phyloP scores from a whole-genome alignment of 1,140 invertebrate species.

The Chionoecetes opilio region DNA sequence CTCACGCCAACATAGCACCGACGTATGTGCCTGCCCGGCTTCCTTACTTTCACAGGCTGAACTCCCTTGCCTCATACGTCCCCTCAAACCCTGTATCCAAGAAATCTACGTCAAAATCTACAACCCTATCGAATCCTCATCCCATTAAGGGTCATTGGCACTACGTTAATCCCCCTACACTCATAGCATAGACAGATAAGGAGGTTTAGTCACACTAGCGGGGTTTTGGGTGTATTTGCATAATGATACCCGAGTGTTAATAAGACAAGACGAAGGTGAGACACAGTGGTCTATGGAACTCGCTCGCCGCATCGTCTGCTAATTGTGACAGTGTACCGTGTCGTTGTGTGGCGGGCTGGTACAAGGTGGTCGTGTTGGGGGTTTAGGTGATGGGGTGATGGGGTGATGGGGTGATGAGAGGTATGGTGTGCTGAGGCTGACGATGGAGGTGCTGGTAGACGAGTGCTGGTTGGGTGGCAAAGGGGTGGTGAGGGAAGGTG shows the following conservation, averaged over 20 bases:
- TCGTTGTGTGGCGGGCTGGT: neutral
- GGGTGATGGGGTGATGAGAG: neutral
- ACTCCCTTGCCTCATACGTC: neutral
- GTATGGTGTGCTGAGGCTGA: neutral
- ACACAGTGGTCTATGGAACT: neutral
- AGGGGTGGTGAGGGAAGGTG: too few relatives aligned
- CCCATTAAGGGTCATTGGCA: neutral
- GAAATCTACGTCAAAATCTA: neutral
- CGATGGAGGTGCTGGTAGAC: too few relatives aligned
- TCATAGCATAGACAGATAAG: neutral
- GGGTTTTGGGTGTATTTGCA: constrained; percentile 28
- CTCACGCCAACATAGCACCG: neutral
- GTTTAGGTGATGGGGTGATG: neutral
- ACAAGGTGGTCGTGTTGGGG: neutral
- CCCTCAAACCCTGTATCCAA: neutral
- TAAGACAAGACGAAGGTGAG: constrained; percentile 28
- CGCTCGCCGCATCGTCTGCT: constrained; percentile 1
- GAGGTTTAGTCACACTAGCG: neutral
- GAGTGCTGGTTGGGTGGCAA: too few relatives aligned
- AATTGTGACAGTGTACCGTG: neutral
- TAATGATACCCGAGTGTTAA: constrained; percentile 20
- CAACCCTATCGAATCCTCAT: neutral
- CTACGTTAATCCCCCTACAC: neutral
- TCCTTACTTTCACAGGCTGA: neutral
- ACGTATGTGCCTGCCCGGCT: neutral